phyloP scores from a whole-genome alignment of 2,888 invertebrate genomes.

The Palloptera scutellata region DNA sequence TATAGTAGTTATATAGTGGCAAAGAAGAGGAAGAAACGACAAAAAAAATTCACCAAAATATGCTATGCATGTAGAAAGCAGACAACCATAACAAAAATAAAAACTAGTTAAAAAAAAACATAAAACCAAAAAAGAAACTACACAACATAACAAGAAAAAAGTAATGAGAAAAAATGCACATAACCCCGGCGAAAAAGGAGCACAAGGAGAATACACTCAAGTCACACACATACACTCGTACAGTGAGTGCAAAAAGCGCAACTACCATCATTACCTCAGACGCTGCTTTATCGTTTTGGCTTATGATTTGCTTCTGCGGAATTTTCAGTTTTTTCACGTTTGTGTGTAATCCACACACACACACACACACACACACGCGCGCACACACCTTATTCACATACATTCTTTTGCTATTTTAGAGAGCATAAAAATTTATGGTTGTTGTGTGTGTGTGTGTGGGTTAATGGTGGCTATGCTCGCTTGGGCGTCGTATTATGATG shows the following conservation, averaged over 20 bases:
- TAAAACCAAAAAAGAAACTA: conserved; percentile 13
- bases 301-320: conserved; percentile 5
- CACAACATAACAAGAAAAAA: conserved; percentile 31
- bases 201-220: too few relatives aligned
- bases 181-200: neutral
- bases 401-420: neutral
- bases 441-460: neutral
- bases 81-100: conserved; percentile 41
- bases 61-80: conserved; percentile 52
- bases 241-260: too few relatives aligned
- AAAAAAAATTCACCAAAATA: conserved; percentile 32
- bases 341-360: neutral
- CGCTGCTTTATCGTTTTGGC: neutral
- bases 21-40: conserved; percentile 7
- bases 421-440: neutral
- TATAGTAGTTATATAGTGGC: conserved; percentile 1
- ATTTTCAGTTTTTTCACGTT: neutral
- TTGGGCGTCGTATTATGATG: conserved; percentile 37
- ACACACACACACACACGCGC: neutral
- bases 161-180: neutral
- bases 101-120: conserved; percentile 48
- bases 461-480: conserved; percentile 10
- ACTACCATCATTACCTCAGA: neutral
- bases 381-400: neutral
- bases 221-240: too few relatives aligned